Percentiles rank a stretch among this genome's conserved stretches.
These are phyloP conservation scores for Eueides isabella DNA, from an alignment of 1,140 invertebrate genomes.

Conservation along the genomic window DNA sequence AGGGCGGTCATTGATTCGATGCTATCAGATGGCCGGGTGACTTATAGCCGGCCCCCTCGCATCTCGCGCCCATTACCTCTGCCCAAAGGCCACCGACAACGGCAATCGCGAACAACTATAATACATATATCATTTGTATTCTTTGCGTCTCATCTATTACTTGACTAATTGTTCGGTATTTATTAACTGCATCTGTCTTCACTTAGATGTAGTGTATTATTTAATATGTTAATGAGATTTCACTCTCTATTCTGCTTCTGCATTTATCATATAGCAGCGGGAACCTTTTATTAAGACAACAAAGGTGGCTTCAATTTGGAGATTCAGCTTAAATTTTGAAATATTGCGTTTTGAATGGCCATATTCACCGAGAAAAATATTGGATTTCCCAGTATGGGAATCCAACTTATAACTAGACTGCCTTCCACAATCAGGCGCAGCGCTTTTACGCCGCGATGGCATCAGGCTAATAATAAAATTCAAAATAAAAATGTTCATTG, in stretches of 20 bases:
- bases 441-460: not conserved
- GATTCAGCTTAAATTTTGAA: not conserved
- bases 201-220: not conserved
- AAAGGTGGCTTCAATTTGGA: no score
- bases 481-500: not conserved
- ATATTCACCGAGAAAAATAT: not conserved
- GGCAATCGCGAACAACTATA: conserved; percentile 53
- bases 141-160: conserved; percentile 54
- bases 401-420: not conserved
- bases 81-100: conserved; percentile 41
- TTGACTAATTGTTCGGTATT: conserved; percentile 69
- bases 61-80: conserved; percentile 64
- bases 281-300: no score
- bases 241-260: no score
- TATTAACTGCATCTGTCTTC: not conserved
- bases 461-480: not conserved
- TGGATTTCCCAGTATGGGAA: not conserved
- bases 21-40: conserved; percentile 71
- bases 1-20: conserved; percentile 77
- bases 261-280: not conserved
- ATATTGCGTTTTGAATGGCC: not conserved
- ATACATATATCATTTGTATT: conserved; percentile 69
- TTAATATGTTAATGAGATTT: not conserved
- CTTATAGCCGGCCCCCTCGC: conserved; percentile 73
- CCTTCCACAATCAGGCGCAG: not conserved